Evolutionary conservation across 2,888 invertebrate genomes (phyloP), one percentile per base, ranked within the genome.

Genomic region (Malthinus flaveolus): DNA sequence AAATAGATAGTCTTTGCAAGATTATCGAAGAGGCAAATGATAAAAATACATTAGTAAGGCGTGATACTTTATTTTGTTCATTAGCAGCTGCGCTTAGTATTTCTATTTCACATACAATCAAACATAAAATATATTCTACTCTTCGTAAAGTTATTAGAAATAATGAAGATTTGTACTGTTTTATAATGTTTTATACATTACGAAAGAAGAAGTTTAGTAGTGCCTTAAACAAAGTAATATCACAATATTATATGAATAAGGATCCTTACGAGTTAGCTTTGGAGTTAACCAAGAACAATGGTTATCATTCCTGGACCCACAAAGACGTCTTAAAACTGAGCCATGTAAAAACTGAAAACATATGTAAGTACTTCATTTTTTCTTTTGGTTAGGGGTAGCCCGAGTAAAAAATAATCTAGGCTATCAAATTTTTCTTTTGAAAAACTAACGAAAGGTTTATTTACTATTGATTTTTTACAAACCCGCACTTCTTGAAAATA

Each of bases 301-400:
- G 85, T 7, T 82, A 85, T 62, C 83, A 87, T 67, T 87, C 88
- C 3, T 88, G 90, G 81, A 84, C 84, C 0, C 91, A 92, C 73
- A 87, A 85, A 68, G 90, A 89, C 66, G 79, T 91, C n/a, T 77
- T 88, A 1, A 83, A 84, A 66, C 81, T 87, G 68, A 85, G 82
- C 31, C 88, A 88, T 73, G 69, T 83, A 3, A 84, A 84, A 73
- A 65, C 82, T 42, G 75, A 78, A n/a, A 75, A 77, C 56, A 71
- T 76, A 63, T 80, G 85, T 76, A 73, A 77, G 79, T 81, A 79
- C 53, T 13, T 11, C 10, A 7, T 44, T 15, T n/a, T n/a, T n/a
- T n/a, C n/a, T n/a, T n/a, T n/a, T n/a, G n/a, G n/a, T n/a, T n/a
- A n/a, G n/a, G n/a, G n/a, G n/a, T n/a, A n/a, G n/a, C n/a, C n/a